phyloP scores from a whole-genome alignment of 2,113 vertebrate genomes.

The Nerophis ophidion region DNA sequence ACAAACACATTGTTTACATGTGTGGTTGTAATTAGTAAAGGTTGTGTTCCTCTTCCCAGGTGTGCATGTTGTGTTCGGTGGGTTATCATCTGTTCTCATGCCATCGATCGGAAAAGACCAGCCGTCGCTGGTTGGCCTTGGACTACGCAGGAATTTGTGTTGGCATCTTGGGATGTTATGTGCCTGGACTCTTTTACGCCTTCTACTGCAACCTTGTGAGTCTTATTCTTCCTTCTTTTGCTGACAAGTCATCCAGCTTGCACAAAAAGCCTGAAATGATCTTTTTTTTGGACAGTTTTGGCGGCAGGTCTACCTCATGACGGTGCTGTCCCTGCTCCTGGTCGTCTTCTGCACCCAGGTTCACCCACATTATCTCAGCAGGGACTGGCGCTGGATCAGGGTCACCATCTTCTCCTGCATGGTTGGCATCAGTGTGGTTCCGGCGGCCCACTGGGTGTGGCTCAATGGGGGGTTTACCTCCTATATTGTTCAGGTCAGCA shows the following conservation, averaged over 20 bases:
- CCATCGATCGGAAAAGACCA: conserved; percentile 92
- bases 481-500: conserved; percentile 83
- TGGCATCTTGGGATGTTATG: conserved; percentile 94
- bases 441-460: conserved; percentile 93
- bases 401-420: conserved; percentile 87
- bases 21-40: not conserved
- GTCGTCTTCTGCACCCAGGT: conserved; percentile 94
- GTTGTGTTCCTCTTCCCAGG: conserved; percentile 62
- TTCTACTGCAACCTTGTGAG: conserved; percentile 94
- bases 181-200: conserved; percentile 94
- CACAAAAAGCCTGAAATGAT: no score
- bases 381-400: conserved; percentile 86
- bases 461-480: conserved; percentile 82
- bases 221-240: not conserved
- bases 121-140: conserved; percentile 90
- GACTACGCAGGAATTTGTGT: conserved; percentile 96
- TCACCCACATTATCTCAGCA: conserved; percentile 90
- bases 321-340: conserved; percentile 86
- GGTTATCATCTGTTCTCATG: conserved; percentile 96
- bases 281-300: conserved; percentile 76
- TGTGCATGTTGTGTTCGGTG: conserved; percentile 96
- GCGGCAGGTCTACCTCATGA: conserved; percentile 92
- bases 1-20: no score
- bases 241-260: not conserved
- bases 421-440: conserved; percentile 85